A percentile compares a stretch with the other conserved stretches of the same genome.
phyloP scores from a whole-genome alignment of 2,888 invertebrate species.

The Leucoma salicis region DNA sequence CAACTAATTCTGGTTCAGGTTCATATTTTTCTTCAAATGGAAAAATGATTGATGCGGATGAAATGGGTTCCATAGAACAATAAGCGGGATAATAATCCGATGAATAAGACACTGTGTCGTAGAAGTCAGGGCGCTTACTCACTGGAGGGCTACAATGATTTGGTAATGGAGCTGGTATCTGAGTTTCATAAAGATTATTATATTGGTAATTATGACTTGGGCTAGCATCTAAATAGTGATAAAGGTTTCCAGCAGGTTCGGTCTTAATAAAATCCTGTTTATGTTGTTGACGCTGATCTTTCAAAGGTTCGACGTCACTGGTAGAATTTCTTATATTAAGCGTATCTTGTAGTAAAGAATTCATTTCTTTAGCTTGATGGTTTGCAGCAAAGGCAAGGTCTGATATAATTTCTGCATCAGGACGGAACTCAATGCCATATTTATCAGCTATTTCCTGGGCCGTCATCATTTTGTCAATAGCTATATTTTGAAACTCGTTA shows the following conservation, averaged over 20 bases:
- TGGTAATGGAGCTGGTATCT: conserved; percentile 45
- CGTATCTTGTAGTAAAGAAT: conserved; percentile 54
- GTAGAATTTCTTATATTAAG: conserved; percentile 46
- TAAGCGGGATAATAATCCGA: conserved; percentile 52
- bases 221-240: conserved; percentile 31
- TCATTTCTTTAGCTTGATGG: conserved; percentile 63
- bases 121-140: conserved; percentile 56
- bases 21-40: conserved; percentile 47
- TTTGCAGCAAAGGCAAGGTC: conserved; percentile 64
- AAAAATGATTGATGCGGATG: conserved; percentile 36
- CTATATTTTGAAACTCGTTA: conserved; percentile 74
- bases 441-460: conserved; percentile 76
- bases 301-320: conserved; percentile 33
- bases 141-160: conserved; percentile 48
- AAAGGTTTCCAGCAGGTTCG: conserved; percentile 27
- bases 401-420: conserved; percentile 65
- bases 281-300: conserved; percentile 10
- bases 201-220: conserved; percentile 43
- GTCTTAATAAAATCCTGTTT: no score
- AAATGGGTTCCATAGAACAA: conserved; percentile 50
- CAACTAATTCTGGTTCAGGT: conserved; percentile 62
- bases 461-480: conserved; percentile 76
- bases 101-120: conserved; percentile 55
- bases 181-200: conserved; percentile 49
- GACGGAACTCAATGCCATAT: conserved; percentile 65